A percentile compares a stretch with the other conserved stretches of the same genome.
Evolutionary conservation across 2,888 invertebrate species (phyloP).

Genomic region (Trissolcus japonicus): DNA sequence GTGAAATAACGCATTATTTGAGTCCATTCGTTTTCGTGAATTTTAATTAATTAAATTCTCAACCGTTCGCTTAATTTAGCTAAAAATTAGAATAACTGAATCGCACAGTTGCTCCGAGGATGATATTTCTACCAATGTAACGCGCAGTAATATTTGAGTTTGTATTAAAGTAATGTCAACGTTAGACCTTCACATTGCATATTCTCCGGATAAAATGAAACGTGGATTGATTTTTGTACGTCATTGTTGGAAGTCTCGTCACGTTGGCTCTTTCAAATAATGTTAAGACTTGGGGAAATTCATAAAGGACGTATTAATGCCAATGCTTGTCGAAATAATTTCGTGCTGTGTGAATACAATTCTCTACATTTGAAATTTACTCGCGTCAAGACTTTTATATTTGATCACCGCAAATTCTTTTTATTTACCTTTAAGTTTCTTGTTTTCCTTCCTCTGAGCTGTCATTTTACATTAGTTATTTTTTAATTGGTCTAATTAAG

Average conservation of each 20-base stretch:
- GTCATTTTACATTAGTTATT: background rate
- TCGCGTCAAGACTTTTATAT: background rate
- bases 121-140: constrained; percentile 36
- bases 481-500: background rate
- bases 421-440: background rate
- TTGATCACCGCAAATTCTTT: background rate
- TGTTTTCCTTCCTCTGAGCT: background rate
- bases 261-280: constrained; percentile 40
- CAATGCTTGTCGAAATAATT: constrained; percentile 37
- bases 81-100: constrained; percentile 49
- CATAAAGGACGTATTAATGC: constrained; percentile 29
- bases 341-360: constrained; percentile 9
- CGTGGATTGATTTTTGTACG: constrained; percentile 49
- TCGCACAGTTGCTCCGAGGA: constrained; percentile 13
- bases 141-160: constrained; percentile 40
- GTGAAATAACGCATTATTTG: constrained; percentile 27
- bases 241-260: constrained; percentile 41
- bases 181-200: constrained; percentile 33
- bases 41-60: constrained; percentile 42
- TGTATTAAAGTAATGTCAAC: constrained; percentile 49
- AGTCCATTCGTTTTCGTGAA: constrained; percentile 26
- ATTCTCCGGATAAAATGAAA: constrained; percentile 40
- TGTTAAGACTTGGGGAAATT: constrained; percentile 44
- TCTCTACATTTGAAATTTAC: constrained; percentile 11
- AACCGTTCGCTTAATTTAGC: constrained; percentile 22